Conservation (phyloP, 2,888 invertebrate species). For the Hyles lineata region DNA sequence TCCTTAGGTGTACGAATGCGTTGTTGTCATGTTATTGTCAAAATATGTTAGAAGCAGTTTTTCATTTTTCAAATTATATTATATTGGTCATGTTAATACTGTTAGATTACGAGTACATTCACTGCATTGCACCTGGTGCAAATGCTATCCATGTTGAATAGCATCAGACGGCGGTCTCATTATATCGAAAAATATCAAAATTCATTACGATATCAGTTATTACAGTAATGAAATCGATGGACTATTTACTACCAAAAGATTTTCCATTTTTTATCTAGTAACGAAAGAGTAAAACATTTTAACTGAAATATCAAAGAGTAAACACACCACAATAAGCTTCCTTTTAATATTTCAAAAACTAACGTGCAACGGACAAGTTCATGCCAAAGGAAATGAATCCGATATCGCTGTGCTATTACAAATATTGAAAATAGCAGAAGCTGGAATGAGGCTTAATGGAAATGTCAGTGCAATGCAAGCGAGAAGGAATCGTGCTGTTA, state of each 20-base stretch:
- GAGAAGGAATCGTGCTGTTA: background rate
- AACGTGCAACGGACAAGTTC: conserved; percentile 32
- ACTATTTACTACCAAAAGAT: background rate
- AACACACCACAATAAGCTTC: background rate
- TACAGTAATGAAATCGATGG: no score
- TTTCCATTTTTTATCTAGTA: background rate
- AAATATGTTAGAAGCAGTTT: no score
- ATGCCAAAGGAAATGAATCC: conserved; percentile 49
- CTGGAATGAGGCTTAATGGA: background rate
- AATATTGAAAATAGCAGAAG: conserved; percentile 35
- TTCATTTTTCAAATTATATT: no score
- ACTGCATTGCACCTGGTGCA: no score
- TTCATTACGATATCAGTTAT: no score
- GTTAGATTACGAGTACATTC: no score
- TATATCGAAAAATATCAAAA: no score
- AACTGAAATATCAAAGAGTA: background rate
- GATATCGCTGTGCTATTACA: conserved; percentile 42
- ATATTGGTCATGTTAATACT: no score
- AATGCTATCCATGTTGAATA: no score
- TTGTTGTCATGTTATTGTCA: no score
- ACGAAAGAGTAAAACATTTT: background rate
- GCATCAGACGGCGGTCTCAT: no score
- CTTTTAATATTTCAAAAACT: background rate
- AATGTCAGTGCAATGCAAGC: conserved; percentile 20
- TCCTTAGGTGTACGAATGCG: no score